Conservation (phyloP, 2,113 vertebrate genomes). For the Erpornis zantholeuca region DNA sequence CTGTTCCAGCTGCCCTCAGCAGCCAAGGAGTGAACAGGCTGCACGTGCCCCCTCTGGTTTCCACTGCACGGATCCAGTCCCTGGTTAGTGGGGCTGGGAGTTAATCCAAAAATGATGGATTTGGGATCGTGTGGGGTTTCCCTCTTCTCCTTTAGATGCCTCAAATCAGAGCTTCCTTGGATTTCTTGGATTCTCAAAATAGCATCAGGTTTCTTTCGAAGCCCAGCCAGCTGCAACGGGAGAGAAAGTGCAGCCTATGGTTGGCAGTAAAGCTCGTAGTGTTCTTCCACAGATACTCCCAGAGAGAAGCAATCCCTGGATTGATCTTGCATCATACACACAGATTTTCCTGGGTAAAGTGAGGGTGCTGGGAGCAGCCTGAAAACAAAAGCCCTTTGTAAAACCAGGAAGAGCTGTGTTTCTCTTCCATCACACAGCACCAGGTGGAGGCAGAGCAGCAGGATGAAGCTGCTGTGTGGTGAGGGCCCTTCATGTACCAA, state of each 20-base stretch:
- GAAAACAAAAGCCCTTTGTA: background rate
- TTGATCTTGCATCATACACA: background rate
- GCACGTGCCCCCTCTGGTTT: accelerated
- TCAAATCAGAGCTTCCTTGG: background rate
- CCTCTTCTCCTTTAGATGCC: background rate
- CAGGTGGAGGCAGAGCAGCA: background rate
- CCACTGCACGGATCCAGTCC: background rate
- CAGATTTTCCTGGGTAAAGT: background rate
- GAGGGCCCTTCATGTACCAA: background rate
- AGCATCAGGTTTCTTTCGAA: background rate
- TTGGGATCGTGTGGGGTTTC: accelerated
- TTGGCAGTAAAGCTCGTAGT: accelerated
- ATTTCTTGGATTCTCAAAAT: background rate
- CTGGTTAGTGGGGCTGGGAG: background rate
- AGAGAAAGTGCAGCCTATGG: background rate
- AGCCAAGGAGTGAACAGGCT: background rate
- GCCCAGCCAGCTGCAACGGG: background rate
- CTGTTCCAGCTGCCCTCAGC: background rate
- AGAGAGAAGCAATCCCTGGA: background rate
- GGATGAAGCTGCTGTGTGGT: background rate
- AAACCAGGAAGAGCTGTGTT: background rate
- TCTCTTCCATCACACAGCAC: background rate
- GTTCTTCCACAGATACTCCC: background rate
- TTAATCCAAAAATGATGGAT: background rate
- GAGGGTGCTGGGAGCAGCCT: background rate